Conservation (phyloP, 2,113 vertebrate species). For the Oncorhynchus keta region DNA sequence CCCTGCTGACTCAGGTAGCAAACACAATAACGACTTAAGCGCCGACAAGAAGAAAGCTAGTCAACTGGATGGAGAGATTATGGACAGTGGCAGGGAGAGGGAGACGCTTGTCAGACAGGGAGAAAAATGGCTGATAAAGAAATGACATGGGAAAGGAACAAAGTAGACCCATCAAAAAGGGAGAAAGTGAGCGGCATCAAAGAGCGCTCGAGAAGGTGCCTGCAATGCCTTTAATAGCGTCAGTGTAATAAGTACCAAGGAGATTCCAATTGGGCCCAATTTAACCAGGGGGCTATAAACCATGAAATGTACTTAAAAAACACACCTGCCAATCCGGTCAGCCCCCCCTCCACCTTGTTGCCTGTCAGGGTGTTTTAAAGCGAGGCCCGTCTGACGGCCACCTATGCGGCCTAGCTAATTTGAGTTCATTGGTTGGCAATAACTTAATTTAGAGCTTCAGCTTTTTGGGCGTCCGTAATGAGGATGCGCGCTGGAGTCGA, state of each 20-base stretch:
- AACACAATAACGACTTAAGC: constrained; percentile 65
- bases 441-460: constrained; percentile 77
- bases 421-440: constrained; percentile 78
- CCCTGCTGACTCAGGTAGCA: constrained; percentile 69
- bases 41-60: constrained; percentile 53
- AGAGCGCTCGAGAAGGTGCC: constrained; percentile 51
- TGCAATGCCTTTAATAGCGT: constrained; percentile 65
- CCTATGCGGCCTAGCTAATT: constrained; percentile 67
- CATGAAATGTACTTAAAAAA: constrained; percentile 61
- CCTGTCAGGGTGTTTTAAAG: constrained; percentile 60
- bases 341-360: constrained; percentile 40
- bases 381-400: constrained; percentile 30
- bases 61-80: constrained; percentile 59
- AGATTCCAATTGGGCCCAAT: constrained; percentile 58
- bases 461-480: constrained; percentile 71
- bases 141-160: constrained; percentile 53
- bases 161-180: constrained; percentile 50
- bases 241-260: constrained; percentile 68
- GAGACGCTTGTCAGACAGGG: constrained; percentile 17
- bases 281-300: constrained; percentile 56
- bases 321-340: constrained; percentile 61
- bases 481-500: constrained; percentile 68
- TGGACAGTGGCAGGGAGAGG: constrained; percentile 1
- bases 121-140: constrained; percentile 60
- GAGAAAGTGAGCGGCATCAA: constrained; percentile 37